phyloP scores from a whole-genome alignment of 2,113 vertebrate genomes.

The Arothron firmamentum region DNA sequence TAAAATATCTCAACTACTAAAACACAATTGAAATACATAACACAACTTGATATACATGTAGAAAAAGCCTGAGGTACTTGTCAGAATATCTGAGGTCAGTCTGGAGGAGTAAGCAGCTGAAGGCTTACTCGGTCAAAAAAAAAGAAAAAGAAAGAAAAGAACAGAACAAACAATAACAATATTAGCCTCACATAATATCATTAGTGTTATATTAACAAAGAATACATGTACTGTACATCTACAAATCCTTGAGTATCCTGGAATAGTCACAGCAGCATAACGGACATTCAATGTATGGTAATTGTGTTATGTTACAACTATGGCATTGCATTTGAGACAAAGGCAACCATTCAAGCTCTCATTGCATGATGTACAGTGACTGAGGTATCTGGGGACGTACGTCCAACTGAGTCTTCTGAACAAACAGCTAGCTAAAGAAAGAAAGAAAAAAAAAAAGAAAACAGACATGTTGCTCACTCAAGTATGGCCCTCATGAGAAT shows the following conservation, averaged over 20 bases:
- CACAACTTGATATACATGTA: conserved; percentile 71
- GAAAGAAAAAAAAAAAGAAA: conserved; percentile 13
- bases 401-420: conserved; percentile 58
- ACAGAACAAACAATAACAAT: conserved; percentile 40
- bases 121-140: conserved; percentile 53
- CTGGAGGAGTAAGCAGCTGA: conserved; percentile 68
- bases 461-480: conserved; percentile 71
- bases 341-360: conserved; percentile 70
- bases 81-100: conserved; percentile 76
- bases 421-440: conserved; percentile 45
- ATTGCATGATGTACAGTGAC: conserved; percentile 66
- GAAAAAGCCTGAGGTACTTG: conserved; percentile 77
- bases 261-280: conserved; percentile 76
- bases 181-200: conserved; percentile 66
- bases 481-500: conserved; percentile 63
- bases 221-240: conserved; percentile 67
- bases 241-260: conserved; percentile 73
- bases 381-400: conserved; percentile 69
- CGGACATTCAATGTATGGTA: conserved; percentile 75
- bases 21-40: conserved; percentile 71
- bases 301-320: conserved; percentile 65
- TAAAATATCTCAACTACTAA: conserved; percentile 71
- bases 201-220: conserved; percentile 67
- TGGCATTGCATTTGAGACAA: conserved; percentile 73
- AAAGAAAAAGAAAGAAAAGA: conserved; percentile 17